Conservation (phyloP, 2,888 invertebrate species). For the Perizoma flavofasciatum region DNA sequence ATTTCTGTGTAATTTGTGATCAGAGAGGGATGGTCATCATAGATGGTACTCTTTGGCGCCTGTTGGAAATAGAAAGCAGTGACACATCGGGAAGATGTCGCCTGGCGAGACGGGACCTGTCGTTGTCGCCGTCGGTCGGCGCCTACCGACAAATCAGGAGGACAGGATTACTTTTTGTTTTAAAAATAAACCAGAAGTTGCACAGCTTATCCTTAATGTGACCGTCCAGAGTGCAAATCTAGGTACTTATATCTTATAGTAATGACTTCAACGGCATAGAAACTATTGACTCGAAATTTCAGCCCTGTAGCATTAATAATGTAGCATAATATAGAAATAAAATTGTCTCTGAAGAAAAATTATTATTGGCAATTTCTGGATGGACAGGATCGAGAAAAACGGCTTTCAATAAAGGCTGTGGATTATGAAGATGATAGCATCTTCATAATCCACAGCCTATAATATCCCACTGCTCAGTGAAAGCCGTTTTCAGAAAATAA, state of each 20-base stretch:
- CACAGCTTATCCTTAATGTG: slow-evolving; percentile 13
- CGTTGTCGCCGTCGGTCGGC: slow-evolving; percentile 46
- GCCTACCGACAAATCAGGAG: slow-evolving; percentile 38
- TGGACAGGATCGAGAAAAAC: too few relatives aligned
- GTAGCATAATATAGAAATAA: too few relatives aligned
- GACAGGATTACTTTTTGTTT: slow-evolving; percentile 32
- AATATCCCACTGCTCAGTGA: too few relatives aligned
- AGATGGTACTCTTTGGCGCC: slow-evolving; percentile 63
- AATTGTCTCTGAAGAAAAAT: too few relatives aligned
- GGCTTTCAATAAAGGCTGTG: too few relatives aligned
- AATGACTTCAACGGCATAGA: neutral
- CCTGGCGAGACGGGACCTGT: slow-evolving; percentile 52
- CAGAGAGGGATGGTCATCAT: slow-evolving; percentile 50
- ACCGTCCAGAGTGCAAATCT: slow-evolving; percentile 6
- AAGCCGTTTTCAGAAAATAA: too few relatives aligned
- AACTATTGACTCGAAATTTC: too few relatives aligned
- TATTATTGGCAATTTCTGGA: too few relatives aligned
- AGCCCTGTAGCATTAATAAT: too few relatives aligned
- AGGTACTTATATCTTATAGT: slow-evolving; percentile 7
- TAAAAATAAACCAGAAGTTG: slow-evolving; percentile 33
- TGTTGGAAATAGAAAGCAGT: slow-evolving; percentile 72
- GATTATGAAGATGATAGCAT: too few relatives aligned
- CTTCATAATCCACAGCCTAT: too few relatives aligned
- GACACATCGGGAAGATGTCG: slow-evolving; percentile 63
- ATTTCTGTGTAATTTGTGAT: slow-evolving; percentile 40